These are phyloP conservation scores for Sorex araneus DNA, from an alignment of 2,113 vertebrate genomes.

Conservation along the genomic window DNA sequence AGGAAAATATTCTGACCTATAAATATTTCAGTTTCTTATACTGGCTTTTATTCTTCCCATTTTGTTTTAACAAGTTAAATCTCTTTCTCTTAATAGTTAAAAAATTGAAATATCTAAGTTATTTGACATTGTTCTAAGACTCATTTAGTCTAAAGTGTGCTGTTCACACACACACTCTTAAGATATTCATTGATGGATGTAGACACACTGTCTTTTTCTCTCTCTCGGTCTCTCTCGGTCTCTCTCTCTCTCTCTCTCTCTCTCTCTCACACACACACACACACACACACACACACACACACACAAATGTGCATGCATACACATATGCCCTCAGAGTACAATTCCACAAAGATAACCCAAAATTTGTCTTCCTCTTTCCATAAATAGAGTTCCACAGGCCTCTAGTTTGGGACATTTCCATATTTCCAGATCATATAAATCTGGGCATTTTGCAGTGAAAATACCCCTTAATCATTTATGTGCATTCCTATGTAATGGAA, in stretches of 20 bases:
- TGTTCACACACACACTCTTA: not conserved
- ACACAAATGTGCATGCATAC: no score
- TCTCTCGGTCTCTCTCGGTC: no score
- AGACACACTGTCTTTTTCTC: no score
- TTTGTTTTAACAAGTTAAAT: constrained; percentile 36
- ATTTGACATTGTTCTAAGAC: not conserved
- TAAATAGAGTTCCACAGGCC: not conserved
- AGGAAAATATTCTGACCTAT: not conserved
- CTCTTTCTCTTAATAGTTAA: constrained; percentile 32
- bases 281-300: not conserved
- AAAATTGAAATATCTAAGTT: not conserved
- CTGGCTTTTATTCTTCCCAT: constrained; percentile 28
- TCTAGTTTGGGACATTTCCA: not conserved
- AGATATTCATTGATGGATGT: not conserved
- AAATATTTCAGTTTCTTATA: constrained; percentile 36
- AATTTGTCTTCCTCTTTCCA: not conserved
- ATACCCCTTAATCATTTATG: not conserved
- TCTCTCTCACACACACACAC: no score
- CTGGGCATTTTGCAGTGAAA: not conserved
- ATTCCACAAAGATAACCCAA: not conserved
- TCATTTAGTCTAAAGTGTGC: not conserved
- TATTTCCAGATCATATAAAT: not conserved
- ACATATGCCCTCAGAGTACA: not conserved
- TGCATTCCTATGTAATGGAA: not conserved
- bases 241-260: no score